A percentile compares a stretch with the other conserved stretches of the same genome.
Conservation (phyloP, 2,888 invertebrate species). For the Aporophyla lueneburgensis region DNA sequence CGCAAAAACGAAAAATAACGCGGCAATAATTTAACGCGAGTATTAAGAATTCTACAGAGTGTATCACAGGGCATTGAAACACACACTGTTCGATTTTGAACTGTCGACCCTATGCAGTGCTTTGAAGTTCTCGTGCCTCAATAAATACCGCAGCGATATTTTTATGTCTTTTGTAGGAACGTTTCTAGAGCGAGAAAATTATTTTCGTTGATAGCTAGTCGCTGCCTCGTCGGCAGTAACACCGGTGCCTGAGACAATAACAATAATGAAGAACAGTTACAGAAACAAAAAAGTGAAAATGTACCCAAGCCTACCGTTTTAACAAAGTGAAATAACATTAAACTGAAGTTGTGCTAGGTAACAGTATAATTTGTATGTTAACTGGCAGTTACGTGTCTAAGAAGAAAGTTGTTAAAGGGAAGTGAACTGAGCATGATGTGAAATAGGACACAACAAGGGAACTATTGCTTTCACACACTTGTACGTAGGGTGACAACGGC, state of each 20-base stretch:
- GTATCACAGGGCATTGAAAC: too few species aligned
- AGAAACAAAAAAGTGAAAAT: constrained; percentile 27
- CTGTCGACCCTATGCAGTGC: too few species aligned
- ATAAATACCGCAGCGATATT: too few species aligned
- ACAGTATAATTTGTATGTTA: constrained; percentile 57
- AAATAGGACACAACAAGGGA: constrained; percentile 61
- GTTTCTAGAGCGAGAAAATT: neutral
- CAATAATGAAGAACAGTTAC: constrained; percentile 1
- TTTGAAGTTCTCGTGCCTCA: too few species aligned
- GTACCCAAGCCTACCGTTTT: constrained; percentile 31
- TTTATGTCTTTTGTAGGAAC: neutral
- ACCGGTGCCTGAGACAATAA: neutral
- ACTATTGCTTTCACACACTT: constrained; percentile 64
- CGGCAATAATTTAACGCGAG: too few species aligned
- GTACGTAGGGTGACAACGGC: constrained; percentile 51
- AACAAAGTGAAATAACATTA: constrained; percentile 48
- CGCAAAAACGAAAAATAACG: too few species aligned
- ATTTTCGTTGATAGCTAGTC: neutral
- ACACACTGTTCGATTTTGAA: too few species aligned
- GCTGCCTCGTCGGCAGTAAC: too few species aligned
- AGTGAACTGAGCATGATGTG: constrained; percentile 63
- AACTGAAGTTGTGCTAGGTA: constrained; percentile 36
- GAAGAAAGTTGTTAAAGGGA: constrained; percentile 64
- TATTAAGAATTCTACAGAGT: too few species aligned
- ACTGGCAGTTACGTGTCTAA: constrained; percentile 41